These are phyloP conservation scores for Borostomias antarcticus DNA, from an alignment of 2,797 vertebrate species.

Conservation along the genomic window DNA sequence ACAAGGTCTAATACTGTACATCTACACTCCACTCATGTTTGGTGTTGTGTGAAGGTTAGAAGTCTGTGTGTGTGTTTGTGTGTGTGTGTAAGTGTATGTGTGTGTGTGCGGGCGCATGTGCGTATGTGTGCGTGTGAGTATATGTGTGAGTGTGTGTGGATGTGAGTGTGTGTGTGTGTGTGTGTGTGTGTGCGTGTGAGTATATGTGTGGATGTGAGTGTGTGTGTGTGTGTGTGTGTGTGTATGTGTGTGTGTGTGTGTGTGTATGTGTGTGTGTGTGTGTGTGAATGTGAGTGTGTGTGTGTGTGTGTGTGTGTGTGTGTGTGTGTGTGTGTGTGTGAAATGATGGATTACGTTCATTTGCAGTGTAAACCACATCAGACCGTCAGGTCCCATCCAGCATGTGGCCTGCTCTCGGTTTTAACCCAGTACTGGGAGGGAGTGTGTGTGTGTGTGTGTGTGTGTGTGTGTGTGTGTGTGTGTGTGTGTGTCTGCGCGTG, in stretches of 20 bases:
- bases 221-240: constrained; percentile 17
- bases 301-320: constrained; percentile 30
- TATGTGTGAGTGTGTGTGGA: no score
- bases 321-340: constrained; percentile 20
- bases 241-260: constrained; percentile 20
- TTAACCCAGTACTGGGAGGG: constrained; percentile 64
- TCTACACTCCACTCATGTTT: constrained; percentile 47
- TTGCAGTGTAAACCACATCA: constrained; percentile 71
- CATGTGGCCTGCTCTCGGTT: constrained; percentile 51
- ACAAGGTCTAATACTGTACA: constrained; percentile 58
- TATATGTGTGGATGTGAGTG: no score
- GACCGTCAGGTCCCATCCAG: constrained; percentile 40
- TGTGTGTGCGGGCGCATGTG: constrained; percentile 24
- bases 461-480: constrained; percentile 26
- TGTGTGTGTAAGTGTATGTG: constrained; percentile 19
- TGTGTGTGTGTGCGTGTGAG: constrained; percentile 22
- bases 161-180: constrained; percentile 15
- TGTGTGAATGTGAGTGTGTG: no score
- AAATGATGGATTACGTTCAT: constrained; percentile 80
- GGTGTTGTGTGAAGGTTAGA: constrained; percentile 75
- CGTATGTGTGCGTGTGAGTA: not conserved
- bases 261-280: constrained; percentile 44
- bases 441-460: no score
- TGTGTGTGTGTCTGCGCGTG: constrained; percentile 51
- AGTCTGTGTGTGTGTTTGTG: constrained; percentile 19